Percentiles rank a stretch among this genome's conserved stretches.
phyloP scores from a whole-genome alignment of 2,888 invertebrate species.

The Hylaea fasciaria region DNA sequence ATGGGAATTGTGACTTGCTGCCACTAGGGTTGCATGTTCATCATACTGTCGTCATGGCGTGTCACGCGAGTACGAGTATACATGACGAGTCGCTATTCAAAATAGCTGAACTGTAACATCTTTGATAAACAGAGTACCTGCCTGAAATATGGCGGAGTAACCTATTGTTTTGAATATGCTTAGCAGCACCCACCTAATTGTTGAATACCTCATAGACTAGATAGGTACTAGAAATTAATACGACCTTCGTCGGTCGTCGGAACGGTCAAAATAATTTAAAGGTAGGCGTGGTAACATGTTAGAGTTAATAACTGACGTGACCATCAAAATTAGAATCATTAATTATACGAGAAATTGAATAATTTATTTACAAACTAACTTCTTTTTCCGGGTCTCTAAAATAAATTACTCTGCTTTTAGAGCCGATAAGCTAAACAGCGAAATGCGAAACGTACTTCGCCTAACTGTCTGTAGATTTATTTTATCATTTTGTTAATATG shows the following conservation, averaged over 20 bases:
- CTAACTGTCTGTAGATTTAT: too few relatives aligned
- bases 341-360: conserved; percentile 8
- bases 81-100: conserved; percentile 37
- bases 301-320: not conserved
- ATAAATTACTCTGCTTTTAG: too few relatives aligned
- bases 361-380: not conserved
- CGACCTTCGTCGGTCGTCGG: too few relatives aligned
- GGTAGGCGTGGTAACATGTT: too few relatives aligned
- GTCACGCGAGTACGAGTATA: conserved; percentile 37
- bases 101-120: conserved; percentile 7
- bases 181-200: not conserved
- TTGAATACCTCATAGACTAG: too few relatives aligned
- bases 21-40: conserved; percentile 40
- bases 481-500: too few relatives aligned
- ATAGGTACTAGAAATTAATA: too few relatives aligned
- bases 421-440: too few relatives aligned
- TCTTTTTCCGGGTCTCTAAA: too few relatives aligned
- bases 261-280: too few relatives aligned
- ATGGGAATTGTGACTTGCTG: conserved; percentile 35
- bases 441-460: too few relatives aligned
- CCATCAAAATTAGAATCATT: conserved; percentile 1
- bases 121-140: conserved; percentile 7
- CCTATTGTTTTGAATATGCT: not conserved
- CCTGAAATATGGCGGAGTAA: not conserved
- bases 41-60: conserved; percentile 33